These are phyloP conservation scores for Babyrousa celebensis DNA, from an alignment of 2,797 vertebrate genomes.

Conservation along the genomic window DNA sequence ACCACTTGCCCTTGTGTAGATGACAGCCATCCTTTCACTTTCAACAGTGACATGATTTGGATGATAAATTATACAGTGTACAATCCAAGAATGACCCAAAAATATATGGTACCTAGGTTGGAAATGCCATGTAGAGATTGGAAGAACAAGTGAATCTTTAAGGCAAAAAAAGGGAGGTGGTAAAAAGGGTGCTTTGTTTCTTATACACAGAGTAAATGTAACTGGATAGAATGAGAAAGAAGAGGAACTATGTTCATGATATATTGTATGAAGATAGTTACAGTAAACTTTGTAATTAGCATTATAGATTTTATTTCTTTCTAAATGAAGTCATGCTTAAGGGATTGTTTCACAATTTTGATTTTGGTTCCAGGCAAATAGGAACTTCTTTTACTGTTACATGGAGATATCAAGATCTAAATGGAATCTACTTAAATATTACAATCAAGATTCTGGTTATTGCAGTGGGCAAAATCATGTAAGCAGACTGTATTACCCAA, in stretches of 20 bases:
- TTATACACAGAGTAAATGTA: neutral
- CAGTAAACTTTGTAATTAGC: neutral
- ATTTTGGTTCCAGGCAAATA: neutral
- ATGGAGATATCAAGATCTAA: neutral
- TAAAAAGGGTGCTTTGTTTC: neutral
- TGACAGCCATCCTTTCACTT: neutral
- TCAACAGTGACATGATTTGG: neutral
- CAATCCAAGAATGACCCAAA: neutral
- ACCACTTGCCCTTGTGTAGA: neutral
- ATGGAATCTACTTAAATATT: neutral
- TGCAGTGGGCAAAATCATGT: neutral
- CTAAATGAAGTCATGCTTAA: neutral
- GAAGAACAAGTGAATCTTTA: neutral
- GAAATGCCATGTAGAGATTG: neutral
- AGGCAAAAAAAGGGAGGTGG: neutral
- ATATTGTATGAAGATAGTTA: neutral
- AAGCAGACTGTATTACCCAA: neutral
- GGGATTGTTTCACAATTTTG: neutral
- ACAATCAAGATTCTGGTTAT: neutral
- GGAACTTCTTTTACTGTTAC: neutral
- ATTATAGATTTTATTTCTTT: neutral
- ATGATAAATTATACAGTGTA: neutral
- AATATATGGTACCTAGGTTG: neutral
- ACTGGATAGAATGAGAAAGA: neutral
- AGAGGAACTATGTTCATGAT: neutral